Percentiles rank a stretch among this genome's conserved stretches.
Evolutionary conservation across 2,888 invertebrate genomes (phyloP).

Genomic region (Lobophora halterata): DNA sequence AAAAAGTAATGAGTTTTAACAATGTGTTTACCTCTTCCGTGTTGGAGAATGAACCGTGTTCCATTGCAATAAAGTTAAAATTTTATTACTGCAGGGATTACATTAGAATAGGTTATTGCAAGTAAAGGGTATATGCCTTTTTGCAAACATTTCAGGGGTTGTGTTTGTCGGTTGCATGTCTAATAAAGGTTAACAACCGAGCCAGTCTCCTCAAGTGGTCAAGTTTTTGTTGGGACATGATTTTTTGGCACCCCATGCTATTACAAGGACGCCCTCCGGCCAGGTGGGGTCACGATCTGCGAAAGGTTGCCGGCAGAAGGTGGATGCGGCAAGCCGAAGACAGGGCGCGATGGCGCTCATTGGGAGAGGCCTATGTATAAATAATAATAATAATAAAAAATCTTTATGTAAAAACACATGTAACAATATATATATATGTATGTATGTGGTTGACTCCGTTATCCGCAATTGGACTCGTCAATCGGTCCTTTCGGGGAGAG

Average conservation of each 20-base stretch:
- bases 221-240: not conserved
- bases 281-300: too few species aligned
- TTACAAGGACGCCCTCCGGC: too few species aligned
- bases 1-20: slow-evolving; percentile 56
- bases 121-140: slow-evolving; percentile 33
- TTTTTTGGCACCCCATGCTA: not conserved
- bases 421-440: too few species aligned
- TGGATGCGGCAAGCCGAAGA: too few species aligned
- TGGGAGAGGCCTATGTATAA: too few species aligned
- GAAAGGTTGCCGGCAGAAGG: too few species aligned
- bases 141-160: slow-evolving; percentile 38
- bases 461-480: too few species aligned
- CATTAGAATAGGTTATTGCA: slow-evolving; percentile 42
- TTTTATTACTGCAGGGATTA: slow-evolving; percentile 31
- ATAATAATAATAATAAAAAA: too few species aligned
- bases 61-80: slow-evolving; percentile 38
- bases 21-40: slow-evolving; percentile 23
- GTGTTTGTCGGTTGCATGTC: slow-evolving; percentile 32
- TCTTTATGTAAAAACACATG: too few species aligned
- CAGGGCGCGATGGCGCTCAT: too few species aligned
- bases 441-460: too few species aligned
- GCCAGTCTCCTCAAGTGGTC: not conserved
- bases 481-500: too few species aligned
- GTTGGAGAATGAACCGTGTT: slow-evolving; percentile 32
- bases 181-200: slow-evolving; percentile 28